Conservation (phyloP, 2,888 invertebrate genomes). For the Sphaeridia pumilis region DNA sequence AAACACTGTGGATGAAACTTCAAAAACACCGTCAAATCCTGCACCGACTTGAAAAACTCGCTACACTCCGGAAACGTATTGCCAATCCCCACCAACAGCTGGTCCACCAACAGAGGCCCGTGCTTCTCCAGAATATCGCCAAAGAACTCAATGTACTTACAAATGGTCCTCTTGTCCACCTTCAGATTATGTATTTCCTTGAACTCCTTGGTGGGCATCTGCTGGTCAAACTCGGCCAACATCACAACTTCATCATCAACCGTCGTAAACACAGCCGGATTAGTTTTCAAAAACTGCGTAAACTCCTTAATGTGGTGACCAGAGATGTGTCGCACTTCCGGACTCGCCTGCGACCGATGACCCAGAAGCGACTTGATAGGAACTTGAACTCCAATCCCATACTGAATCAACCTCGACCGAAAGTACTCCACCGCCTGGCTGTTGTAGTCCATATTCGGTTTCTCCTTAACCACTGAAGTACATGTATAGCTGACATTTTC, state of each 20-base stretch:
- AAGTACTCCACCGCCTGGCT: slow-evolving; percentile 84
- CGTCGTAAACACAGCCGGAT: slow-evolving; percentile 73
- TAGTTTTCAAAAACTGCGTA: slow-evolving; percentile 72
- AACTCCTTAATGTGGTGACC: slow-evolving; percentile 90
- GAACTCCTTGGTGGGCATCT: slow-evolving; percentile 10
- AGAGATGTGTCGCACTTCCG: slow-evolving; percentile 92
- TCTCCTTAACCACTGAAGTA: slow-evolving; percentile 21
- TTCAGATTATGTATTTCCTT: slow-evolving; percentile 49
- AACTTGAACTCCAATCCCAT: slow-evolving; percentile 90
- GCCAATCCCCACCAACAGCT: slow-evolving; percentile 49
- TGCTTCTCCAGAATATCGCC: slow-evolving; percentile 68
- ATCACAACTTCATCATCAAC: slow-evolving; percentile 70
- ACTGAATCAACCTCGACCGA: slow-evolving; percentile 84
- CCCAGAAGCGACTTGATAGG: slow-evolving; percentile 58
- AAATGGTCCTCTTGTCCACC: slow-evolving; percentile 72
- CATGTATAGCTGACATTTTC: slow-evolving; percentile 44
- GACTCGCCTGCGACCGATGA: slow-evolving; percentile 55
- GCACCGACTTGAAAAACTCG: slow-evolving; percentile 66
- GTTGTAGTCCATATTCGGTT: slow-evolving; percentile 14
- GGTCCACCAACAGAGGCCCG: slow-evolving; percentile 71
- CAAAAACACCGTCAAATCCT: slow-evolving; percentile 78
- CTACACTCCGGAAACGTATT: slow-evolving; percentile 13
- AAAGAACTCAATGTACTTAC: slow-evolving; percentile 67
- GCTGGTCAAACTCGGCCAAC: slow-evolving; percentile 48
- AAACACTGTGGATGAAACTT: slow-evolving; percentile 71